Percentiles rank a stretch among this genome's conserved stretches.
phyloP scores from a whole-genome alignment of 2,113 vertebrate species.

The Chaenogobius annularis region DNA sequence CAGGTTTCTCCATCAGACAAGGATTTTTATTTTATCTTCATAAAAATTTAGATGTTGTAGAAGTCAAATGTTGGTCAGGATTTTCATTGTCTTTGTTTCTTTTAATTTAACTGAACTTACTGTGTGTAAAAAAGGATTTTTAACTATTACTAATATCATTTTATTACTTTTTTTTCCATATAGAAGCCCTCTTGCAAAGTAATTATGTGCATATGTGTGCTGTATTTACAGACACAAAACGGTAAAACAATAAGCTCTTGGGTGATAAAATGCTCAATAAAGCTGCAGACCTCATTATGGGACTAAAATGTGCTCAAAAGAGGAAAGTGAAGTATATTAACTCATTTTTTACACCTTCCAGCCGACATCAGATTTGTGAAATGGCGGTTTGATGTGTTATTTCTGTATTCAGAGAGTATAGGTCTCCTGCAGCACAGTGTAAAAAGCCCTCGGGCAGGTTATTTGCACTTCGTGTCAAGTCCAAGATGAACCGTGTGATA shows the following conservation, averaged over 20 bases:
- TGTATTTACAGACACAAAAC: background rate
- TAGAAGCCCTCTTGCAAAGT: background rate
- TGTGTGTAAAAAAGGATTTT: too few relatives aligned
- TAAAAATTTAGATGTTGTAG: too few relatives aligned
- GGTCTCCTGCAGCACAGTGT: slow-evolving; percentile 3
- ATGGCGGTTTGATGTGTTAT: slow-evolving; percentile 29
- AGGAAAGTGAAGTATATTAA: slow-evolving; percentile 12
- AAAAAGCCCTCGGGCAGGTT: slow-evolving; percentile 23
- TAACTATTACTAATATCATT: too few relatives aligned
- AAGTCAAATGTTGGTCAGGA: too few relatives aligned
- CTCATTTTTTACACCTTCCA: slow-evolving; percentile 32
- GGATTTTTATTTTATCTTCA: too few relatives aligned
- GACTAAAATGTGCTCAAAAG: background rate
- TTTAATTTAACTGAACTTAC: too few relatives aligned
- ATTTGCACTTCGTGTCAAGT: slow-evolving; percentile 35
- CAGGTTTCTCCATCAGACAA: too few relatives aligned
- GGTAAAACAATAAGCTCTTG: background rate
- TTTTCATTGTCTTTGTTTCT: too few relatives aligned
- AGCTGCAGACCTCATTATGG: background rate
- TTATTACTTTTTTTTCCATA: background rate
- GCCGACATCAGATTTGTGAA: slow-evolving; percentile 21
- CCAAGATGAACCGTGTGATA: slow-evolving; percentile 27
- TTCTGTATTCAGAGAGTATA: slow-evolving; percentile 8
- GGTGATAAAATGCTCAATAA: slow-evolving; percentile 6
- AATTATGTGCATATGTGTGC: background rate